Evolutionary conservation across 2,888 invertebrate genomes (phyloP).

Genomic region (Thymelicus acteon): DNA sequence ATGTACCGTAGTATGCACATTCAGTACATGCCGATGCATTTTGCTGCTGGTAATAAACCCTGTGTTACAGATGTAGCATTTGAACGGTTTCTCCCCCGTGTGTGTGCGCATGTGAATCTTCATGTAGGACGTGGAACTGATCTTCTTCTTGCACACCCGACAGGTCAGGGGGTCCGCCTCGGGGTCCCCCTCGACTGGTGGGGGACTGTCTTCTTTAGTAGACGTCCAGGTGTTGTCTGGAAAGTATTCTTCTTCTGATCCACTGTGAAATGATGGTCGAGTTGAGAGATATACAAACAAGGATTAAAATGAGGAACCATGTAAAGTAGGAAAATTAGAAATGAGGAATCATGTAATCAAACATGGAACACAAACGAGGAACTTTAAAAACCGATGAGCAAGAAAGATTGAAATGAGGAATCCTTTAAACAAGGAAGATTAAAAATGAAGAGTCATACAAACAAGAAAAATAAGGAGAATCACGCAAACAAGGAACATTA

Average conservation of each 20-base stretch:
- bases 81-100: slow-evolving; percentile 71
- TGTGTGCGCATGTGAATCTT: slow-evolving; percentile 72
- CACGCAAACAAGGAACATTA: no score
- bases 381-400: no score
- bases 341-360: no score
- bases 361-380: no score
- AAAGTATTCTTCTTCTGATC: slow-evolving; percentile 70
- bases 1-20: slow-evolving; percentile 50
- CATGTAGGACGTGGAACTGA: slow-evolving; percentile 67
- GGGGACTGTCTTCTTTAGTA: slow-evolving; percentile 44
- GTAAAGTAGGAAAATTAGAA: no score
- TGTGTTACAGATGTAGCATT: slow-evolving; percentile 64
- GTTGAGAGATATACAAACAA: no score
- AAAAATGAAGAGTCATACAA: no score
- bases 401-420: no score
- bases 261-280: background rate
- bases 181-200: slow-evolving; percentile 37
- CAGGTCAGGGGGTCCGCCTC: slow-evolving; percentile 51
- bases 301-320: no score
- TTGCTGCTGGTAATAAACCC: slow-evolving; percentile 76
- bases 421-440: no score
- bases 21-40: slow-evolving; percentile 73
- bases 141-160: slow-evolving; percentile 61
- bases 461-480: no score
- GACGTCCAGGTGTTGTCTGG: slow-evolving; percentile 71